Evolutionary conservation across 2,113 vertebrate genomes (phyloP), one percentile per base, ranked within the genome.

Genomic region (Etheostoma spectabile): DNA sequence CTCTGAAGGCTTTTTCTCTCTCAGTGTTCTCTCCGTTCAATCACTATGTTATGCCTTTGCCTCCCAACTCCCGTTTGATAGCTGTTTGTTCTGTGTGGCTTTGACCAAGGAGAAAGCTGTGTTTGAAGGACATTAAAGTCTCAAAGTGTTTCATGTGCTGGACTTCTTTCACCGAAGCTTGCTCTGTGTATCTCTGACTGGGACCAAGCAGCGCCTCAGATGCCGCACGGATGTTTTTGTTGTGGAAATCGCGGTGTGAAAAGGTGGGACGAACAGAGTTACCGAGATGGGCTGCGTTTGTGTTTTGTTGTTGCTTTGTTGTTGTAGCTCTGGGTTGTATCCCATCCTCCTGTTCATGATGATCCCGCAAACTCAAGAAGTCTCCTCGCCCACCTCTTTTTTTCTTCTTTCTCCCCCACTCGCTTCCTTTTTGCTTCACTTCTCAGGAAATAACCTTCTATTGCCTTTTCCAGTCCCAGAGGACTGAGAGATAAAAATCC

Each of bases 401-500:
- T 74, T 83, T 70, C 52, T 69, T 52, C 38, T 49, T 73, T 74
- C 62, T 81, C 62, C 42, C 60, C 60, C 30, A 38, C 67, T 70
- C 79, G 27, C 55, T 71, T 63, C 46, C 35, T 85, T 88, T 88
- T 76, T 72, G 74, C 91, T 86, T 87, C 64, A 80, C 85, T 90
- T 90, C 91, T 89, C 78, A 83, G 85, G 88, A 89, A 94, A 91
- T 82, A 92, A 91, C 90, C 88, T 91, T 89, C 77, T 79, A 63
- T 86, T 91, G 89, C 86, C 83, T 90, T 72, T 75, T 89, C 48
- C 73, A 81, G 81, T 92, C 93, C 93, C 94, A 88, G 55, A 81
- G 92, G 92, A 93, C 77, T 6, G 38, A 67, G 83, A 90, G 91
- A 91, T 93, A 93, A 93, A 93, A 94, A 92, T 90, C 91, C 91